phyloP scores from a whole-genome alignment of 2,888 invertebrate genomes.

The Bimastos eiseni region DNA sequence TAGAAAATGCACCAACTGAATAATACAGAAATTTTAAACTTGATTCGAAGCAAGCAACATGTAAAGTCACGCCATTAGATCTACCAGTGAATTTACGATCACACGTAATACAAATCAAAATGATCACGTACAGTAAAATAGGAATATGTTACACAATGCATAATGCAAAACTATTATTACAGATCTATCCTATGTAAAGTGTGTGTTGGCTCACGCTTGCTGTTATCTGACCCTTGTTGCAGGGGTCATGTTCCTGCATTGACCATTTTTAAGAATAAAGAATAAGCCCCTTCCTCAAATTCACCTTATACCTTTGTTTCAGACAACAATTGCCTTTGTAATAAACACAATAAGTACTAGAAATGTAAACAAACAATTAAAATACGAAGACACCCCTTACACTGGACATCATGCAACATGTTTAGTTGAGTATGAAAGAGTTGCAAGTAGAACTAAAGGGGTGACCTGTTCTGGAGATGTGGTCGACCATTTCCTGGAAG shows the following conservation, averaged over 20 bases:
- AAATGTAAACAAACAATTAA: neutral
- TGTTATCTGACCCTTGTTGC: neutral
- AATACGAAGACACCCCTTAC: neutral
- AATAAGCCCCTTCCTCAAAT: no score
- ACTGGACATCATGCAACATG: no score
- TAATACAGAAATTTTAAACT: neutral
- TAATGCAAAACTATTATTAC: neutral
- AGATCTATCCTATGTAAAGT: neutral
- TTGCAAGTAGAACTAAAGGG: neutral
- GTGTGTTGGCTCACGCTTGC: no score
- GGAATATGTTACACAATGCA: neutral
- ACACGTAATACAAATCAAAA: neutral
- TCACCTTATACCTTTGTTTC: no score
- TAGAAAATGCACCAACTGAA: neutral
- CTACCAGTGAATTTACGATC: neutral
- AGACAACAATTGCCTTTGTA: neutral
- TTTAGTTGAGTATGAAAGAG: no score
- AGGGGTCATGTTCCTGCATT: no score
- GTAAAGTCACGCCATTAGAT: neutral
- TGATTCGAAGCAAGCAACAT: neutral
- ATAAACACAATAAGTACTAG: neutral
- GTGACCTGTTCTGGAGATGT: constrained; percentile 64
- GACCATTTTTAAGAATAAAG: neutral
- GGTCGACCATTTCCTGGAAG: constrained; percentile 81
- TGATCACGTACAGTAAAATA: no score